phyloP scores from a whole-genome alignment of 2,113 vertebrate species.

The Pelobates fuscus region DNA sequence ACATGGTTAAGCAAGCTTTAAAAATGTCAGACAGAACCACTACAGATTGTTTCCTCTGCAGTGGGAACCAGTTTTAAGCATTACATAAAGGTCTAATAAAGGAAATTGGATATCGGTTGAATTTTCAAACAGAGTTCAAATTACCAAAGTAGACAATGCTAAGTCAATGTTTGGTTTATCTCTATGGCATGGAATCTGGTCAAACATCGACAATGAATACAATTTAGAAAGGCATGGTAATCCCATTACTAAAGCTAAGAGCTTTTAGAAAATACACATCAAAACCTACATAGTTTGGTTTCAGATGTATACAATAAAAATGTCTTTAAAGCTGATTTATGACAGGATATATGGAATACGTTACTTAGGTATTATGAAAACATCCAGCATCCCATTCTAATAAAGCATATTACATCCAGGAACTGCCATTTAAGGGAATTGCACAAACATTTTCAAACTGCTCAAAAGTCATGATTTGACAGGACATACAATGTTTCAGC shows the following conservation, averaged over 20 bases:
- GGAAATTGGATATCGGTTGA: conserved; percentile 69
- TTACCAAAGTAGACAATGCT: conserved; percentile 72
- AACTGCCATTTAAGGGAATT: no score
- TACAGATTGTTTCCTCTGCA: conserved; percentile 54
- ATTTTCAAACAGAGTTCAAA: conserved; percentile 63
- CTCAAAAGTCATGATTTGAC: no score
- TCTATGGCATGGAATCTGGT: conserved; percentile 49
- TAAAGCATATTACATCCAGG: no score
- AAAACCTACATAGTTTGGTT: background rate
- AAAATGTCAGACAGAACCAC: conserved; percentile 1
- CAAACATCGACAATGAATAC: conserved; percentile 67
- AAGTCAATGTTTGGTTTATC: conserved; percentile 66
- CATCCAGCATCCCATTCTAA: no score
- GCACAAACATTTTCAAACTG: no score
- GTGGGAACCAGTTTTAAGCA: conserved; percentile 66
- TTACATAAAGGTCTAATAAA: conserved; percentile 63
- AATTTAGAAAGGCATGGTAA: conserved; percentile 58
- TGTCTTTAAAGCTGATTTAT: background rate
- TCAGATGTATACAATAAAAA: background rate
- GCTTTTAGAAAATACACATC: background rate
- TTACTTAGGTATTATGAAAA: no score
- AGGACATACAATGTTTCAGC: no score
- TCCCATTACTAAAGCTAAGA: conserved; percentile 42
- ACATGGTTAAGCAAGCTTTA: conserved; percentile 21
- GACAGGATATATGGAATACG: no score